Conservation (phyloP, 2,113 vertebrate genomes). For the Ariopsis seemanni region DNA sequence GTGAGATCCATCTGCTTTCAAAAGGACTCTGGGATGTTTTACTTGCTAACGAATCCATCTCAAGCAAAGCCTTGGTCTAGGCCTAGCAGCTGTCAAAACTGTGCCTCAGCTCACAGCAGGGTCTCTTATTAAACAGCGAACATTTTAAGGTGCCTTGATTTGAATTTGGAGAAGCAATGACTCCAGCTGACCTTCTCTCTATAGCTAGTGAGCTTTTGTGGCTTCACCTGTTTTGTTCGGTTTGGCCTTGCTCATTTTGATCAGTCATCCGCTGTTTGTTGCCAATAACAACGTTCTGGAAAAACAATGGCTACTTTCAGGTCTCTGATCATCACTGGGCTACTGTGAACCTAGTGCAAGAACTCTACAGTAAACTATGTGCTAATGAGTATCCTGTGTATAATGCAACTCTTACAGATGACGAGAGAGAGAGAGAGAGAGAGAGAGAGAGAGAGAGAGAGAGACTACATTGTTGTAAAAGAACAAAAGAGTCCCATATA, state of each 20-base stretch:
- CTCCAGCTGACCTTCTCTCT: slow-evolving; percentile 1
- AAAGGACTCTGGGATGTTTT: slow-evolving; percentile 10
- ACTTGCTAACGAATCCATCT: slow-evolving; percentile 31
- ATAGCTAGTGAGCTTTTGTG: not conserved
- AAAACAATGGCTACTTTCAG: slow-evolving; percentile 41
- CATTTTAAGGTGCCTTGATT: slow-evolving; percentile 16
- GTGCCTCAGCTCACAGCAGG: slow-evolving; percentile 13
- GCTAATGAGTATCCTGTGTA: slow-evolving; percentile 45
- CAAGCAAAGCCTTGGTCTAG: slow-evolving; percentile 29
- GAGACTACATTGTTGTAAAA: slow-evolving; percentile 32
- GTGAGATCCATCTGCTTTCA: not conserved
- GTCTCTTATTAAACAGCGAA: not conserved
- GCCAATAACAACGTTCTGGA: slow-evolving; percentile 7
- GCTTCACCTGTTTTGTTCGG: slow-evolving; percentile 38
- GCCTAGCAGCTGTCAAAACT: slow-evolving; percentile 45
- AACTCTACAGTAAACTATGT: slow-evolving; percentile 35
- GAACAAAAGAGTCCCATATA: slow-evolving; percentile 36
- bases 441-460: too few species aligned
- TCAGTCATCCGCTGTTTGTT: slow-evolving; percentile 13
- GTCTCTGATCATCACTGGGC: slow-evolving; percentile 28
- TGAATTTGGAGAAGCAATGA: slow-evolving; percentile 19
- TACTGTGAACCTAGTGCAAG: not conserved
- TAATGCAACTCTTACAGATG: slow-evolving; percentile 5
- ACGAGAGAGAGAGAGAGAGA: slow-evolving; percentile 8
- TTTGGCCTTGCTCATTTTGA: slow-evolving; percentile 24